Percentiles rank a stretch among this genome's conserved stretches.
Conservation (phyloP, 2,797 vertebrate genomes). For the Gouania willdenowi region DNA sequence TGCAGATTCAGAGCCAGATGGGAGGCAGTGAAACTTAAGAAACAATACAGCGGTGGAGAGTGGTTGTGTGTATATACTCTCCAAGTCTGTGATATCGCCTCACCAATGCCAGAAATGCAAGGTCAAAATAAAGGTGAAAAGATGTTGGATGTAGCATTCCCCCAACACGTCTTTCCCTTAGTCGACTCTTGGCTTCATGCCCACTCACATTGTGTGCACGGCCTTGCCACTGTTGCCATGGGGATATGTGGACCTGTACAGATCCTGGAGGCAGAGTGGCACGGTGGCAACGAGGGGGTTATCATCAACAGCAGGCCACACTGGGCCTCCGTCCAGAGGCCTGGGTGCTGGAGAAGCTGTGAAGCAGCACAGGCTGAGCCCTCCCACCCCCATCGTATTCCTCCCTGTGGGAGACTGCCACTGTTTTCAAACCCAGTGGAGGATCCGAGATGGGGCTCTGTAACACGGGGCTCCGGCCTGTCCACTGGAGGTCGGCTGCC, state of each 20-base stretch:
- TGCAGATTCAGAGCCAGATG: conserved; percentile 2
- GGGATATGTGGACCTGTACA: conserved; percentile 76
- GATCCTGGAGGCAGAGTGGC: conserved; percentile 69
- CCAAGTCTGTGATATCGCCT: conserved; percentile 45
- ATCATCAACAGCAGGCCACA: conserved; percentile 69
- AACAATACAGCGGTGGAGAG: conserved; percentile 1
- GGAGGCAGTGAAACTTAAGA: conserved; percentile 6
- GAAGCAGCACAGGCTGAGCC: conserved; percentile 22
- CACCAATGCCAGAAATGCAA: conserved; percentile 49
- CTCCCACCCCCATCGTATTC: conserved; percentile 11
- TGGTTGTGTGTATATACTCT: conserved; percentile 18
- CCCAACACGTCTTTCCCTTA: conserved; percentile 68
- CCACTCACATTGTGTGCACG: conserved; percentile 78
- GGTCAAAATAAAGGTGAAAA: conserved; percentile 62
- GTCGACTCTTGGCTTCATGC: conserved; percentile 73
- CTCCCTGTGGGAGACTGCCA: conserved; percentile 24
- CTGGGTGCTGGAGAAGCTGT: conserved; percentile 47
- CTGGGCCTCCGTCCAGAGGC: conserved; percentile 64
- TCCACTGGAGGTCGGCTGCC: conserved; percentile 75
- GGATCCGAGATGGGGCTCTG: conserved; percentile 33
- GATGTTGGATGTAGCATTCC: conserved; percentile 53
- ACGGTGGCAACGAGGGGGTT: conserved; percentile 70
- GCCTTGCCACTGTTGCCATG: conserved; percentile 82
- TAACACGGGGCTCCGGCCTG: conserved; percentile 65
- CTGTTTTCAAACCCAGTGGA: conserved; percentile 27